Percentiles rank a stretch among this genome's conserved stretches.
phyloP scores from a whole-genome alignment of 2,888 invertebrate species.

The Philereme vetulata region DNA sequence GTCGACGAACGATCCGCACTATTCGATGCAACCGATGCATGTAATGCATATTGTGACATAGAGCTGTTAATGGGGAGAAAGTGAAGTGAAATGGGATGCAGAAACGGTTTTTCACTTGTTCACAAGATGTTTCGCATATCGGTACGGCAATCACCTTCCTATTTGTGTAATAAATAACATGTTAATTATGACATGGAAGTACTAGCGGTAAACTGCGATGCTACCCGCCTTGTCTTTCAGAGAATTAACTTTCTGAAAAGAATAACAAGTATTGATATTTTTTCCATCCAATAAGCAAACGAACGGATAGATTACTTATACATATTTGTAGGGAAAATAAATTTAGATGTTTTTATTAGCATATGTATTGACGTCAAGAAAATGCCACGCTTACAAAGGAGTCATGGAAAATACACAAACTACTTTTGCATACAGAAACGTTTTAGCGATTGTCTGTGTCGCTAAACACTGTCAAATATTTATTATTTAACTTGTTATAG shows the following conservation, averaged over 20 bases:
- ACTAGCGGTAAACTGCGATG: neutral
- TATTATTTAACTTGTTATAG: constrained; percentile 41
- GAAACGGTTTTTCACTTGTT: constrained; percentile 15
- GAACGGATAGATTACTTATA: too few relatives aligned
- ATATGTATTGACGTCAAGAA: constrained; percentile 47
- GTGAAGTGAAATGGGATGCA: constrained; percentile 24
- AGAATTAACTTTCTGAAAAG: neutral
- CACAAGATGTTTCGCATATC: constrained; percentile 24
- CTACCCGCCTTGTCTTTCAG: neutral
- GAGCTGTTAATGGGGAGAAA: constrained; percentile 34
- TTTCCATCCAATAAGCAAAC: too few relatives aligned
- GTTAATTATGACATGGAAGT: constrained; percentile 17
- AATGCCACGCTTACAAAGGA: constrained; percentile 45
- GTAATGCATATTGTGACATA: constrained; percentile 35
- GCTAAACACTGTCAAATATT: constrained; percentile 49
- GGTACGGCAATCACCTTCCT: constrained; percentile 17
- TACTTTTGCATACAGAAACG: constrained; percentile 55
- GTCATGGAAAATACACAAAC: constrained; percentile 47
- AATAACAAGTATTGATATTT: too few relatives aligned
- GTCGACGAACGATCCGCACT: constrained; percentile 68
- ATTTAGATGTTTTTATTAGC: constrained; percentile 26
- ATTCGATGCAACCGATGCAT: constrained; percentile 34
- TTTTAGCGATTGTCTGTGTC: constrained; percentile 55
- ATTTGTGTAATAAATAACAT: constrained; percentile 8
- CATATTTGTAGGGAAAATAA: neutral